Percentiles rank a stretch among this genome's conserved stretches.
Evolutionary conservation across 1,140 invertebrate genomes (phyloP).

Genomic region (Heterodera carotae): DNA sequence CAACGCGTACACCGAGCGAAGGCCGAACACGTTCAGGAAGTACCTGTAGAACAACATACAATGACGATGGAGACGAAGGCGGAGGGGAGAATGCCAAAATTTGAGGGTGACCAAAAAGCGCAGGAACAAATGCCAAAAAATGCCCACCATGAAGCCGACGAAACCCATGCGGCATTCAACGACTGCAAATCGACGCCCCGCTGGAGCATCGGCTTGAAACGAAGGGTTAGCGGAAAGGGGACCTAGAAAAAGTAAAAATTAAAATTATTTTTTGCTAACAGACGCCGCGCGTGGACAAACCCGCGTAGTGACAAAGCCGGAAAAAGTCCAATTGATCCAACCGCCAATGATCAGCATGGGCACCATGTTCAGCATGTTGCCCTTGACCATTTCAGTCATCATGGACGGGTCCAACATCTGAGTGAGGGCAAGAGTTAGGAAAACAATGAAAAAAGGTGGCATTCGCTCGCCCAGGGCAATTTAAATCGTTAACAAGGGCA

Average conservation of each 20-base stretch:
- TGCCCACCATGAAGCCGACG: constrained; percentile 87
- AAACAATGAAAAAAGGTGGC: constrained; percentile 8
- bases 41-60: constrained; percentile 73
- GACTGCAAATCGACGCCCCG: constrained; percentile 90
- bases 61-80: too few species aligned
- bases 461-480: too few species aligned
- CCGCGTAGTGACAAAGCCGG: constrained; percentile 94
- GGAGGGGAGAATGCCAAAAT: too few species aligned
- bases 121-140: background rate
- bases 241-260: constrained; percentile 70
- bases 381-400: constrained; percentile 75
- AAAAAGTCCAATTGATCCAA: constrained; percentile 99
- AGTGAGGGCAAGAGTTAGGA: constrained; percentile 1
- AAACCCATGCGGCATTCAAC: constrained; percentile 97
- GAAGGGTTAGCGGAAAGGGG: constrained; percentile 92
- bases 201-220: constrained; percentile 99
- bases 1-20: constrained; percentile 93
- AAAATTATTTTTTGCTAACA: background rate
- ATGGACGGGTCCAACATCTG: constrained; percentile 79
- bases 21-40: constrained; percentile 97
- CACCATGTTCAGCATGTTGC: constrained; percentile 54
- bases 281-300: constrained; percentile 33
- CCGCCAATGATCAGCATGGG: constrained; percentile 69
- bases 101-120: too few species aligned
- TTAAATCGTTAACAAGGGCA: too few species aligned